Conservation (phyloP, 2,113 vertebrate species). For the Trochalopteron elliotii region DNA sequence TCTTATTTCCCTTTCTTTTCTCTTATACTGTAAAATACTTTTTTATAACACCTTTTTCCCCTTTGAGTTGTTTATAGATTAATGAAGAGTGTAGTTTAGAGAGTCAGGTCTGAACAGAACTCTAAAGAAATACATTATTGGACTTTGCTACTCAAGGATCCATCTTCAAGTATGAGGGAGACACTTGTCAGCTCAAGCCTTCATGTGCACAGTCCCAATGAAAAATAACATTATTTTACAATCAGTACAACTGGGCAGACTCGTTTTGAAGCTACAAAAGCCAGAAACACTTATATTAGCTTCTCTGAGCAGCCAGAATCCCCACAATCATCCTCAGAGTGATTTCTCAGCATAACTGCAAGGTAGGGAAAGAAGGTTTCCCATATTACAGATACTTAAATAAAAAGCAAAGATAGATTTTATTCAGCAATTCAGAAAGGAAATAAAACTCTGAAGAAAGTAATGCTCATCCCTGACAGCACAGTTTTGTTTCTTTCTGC, state of each 20-base stretch:
- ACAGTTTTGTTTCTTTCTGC: neutral
- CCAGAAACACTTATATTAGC: neutral
- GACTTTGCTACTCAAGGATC: neutral
- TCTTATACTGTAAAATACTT: neutral
- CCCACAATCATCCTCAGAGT: neutral
- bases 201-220: neutral
- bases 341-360: neutral
- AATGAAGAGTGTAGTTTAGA: neutral
- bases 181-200: neutral
- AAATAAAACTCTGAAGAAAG: neutral
- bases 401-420: neutral
- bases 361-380: neutral
- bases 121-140: neutral
- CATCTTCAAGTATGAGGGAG: neutral
- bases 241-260: neutral
- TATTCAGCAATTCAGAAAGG: neutral
- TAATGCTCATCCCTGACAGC: neutral
- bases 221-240: neutral
- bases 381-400: neutral
- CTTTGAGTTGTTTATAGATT: neutral
- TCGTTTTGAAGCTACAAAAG: neutral
- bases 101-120: neutral
- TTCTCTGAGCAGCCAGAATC: neutral
- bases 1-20: neutral
- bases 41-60: neutral